Base-by-base conservation (phyloP, 2,113 vertebrate species). In the Tamias sibiricus region DNA sequence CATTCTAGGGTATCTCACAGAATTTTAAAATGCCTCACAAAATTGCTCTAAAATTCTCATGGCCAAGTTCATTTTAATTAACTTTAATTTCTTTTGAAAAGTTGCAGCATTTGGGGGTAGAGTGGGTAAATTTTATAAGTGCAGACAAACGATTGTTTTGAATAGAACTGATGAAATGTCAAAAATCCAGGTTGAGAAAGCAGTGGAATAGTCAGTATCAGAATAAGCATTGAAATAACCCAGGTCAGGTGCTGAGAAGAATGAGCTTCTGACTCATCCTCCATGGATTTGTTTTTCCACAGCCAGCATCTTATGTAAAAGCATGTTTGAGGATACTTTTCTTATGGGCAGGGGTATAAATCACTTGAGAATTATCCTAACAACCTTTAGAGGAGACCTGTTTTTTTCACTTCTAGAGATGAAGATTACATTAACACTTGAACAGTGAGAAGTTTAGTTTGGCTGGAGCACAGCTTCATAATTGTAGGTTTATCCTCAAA, bases 11-110 rank as follows among this genome's bases (percentile, higher is more conserved):
- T 86, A 32, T 92, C 26, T 90, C 30, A 28, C 35, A 71, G 13
- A 37, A 32, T 86, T 90, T 94, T 40, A 86, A 44, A 66, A 44
- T 22, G 28, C 19, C 49, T 87, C 20, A 35, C 20, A 92, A 69
- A 95, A 91, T 75, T 88, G 9, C 22, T 89, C 22, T 26, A 47
- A 94, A 89, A 54, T 77, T 80, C 42, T 90, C 68, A 91, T 62
- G 89, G 37, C 6, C 37, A 92, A 76, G 80, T 81, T 85, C 59
- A 92, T 64, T 72, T 93, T 68, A 82, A 66, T 68, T 88, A 54
- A 72, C n/a, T 91, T 90, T 64, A 72, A 9, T 71, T 71, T 10
- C 24, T 76, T 77, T 90, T 87, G 49, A 64, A 82, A 80, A 49
- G 14, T 47, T 75, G 40, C 1, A 93, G 4, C 59, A 77, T 88